phyloP scores from a whole-genome alignment of 2,888 invertebrate species.

The Apotomis turbidana region DNA sequence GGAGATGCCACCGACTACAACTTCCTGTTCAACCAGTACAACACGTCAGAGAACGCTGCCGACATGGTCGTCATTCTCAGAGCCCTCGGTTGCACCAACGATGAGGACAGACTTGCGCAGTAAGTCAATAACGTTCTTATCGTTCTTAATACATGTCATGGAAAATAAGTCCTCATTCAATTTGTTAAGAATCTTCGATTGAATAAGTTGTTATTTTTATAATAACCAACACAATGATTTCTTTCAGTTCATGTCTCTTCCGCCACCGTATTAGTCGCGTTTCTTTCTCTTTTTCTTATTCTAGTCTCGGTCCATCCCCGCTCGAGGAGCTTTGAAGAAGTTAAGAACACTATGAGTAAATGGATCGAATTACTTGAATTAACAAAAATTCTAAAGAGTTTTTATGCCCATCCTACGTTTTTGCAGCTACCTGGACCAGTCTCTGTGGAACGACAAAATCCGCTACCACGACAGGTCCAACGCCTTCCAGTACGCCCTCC shows the following conservation, averaged over 20 bases:
- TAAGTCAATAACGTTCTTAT: constrained; percentile 49
- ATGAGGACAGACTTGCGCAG: constrained; percentile 57
- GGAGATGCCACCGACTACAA: constrained; percentile 85
- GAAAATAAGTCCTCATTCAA: too few relatives aligned
- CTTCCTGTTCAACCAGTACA: constrained; percentile 83
- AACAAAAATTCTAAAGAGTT: background rate
- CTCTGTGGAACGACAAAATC: constrained; percentile 72
- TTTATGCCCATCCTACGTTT: constrained; percentile 23
- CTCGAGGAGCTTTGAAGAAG: too few relatives aligned
- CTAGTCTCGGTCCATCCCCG: too few relatives aligned
- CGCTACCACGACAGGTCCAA: constrained; percentile 77
- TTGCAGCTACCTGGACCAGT: constrained; percentile 78
- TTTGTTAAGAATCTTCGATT: too few relatives aligned
- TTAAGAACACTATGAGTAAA: too few relatives aligned
- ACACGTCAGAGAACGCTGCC: constrained; percentile 83
- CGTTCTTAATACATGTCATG: too few relatives aligned
- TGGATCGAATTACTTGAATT: too few relatives aligned
- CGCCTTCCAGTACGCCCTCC: constrained; percentile 78
- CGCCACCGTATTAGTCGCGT: too few relatives aligned
- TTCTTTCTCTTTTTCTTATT: too few relatives aligned
- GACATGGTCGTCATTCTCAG: constrained; percentile 85
- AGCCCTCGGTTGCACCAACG: constrained; percentile 69
- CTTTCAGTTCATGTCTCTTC: too few relatives aligned
- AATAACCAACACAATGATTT: too few relatives aligned
- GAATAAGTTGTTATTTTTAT: too few relatives aligned